Evolutionary conservation across 2,888 invertebrate genomes (phyloP).

Genomic region (Folsomia candida): DNA sequence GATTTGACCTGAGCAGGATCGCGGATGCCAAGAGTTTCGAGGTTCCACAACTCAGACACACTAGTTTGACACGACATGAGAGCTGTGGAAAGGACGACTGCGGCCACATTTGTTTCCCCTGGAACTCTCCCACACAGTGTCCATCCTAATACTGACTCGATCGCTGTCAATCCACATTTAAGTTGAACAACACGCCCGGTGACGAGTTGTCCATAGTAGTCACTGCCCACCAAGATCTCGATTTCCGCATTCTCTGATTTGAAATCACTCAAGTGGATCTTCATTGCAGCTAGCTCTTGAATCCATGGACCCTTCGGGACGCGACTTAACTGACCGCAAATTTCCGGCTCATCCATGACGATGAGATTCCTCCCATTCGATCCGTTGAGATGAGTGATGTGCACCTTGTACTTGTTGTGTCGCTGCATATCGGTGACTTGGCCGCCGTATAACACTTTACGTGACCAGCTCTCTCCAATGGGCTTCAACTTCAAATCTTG

Average conservation of each 20-base stretch:
- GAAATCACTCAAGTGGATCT: conserved; percentile 6
- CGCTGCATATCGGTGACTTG: background rate
- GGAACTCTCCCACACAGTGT: conserved; percentile 10
- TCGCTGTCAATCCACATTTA: conserved; percentile 24
- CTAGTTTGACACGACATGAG: background rate
- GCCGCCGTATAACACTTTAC: conserved; percentile 43
- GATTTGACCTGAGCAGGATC: conserved; percentile 18
- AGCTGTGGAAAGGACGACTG: background rate
- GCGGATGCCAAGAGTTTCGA: conserved; percentile 29
- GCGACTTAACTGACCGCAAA: conserved; percentile 10
- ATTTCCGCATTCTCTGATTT: conserved; percentile 10
- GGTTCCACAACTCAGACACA: conserved; percentile 24
- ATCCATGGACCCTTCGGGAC: conserved; percentile 4
- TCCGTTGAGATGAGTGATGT: too few relatives aligned
- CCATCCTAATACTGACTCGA: conserved; percentile 36
- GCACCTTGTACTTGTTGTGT: too few relatives aligned
- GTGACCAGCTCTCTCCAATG: conserved; percentile 27
- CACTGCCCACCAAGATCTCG: conserved; percentile 29
- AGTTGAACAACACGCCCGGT: conserved; percentile 26
- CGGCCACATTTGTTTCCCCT: background rate
- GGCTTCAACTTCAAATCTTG: conserved; percentile 31
- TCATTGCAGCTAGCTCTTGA: background rate
- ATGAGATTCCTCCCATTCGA: too few relatives aligned
- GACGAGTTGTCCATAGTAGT: too few relatives aligned
- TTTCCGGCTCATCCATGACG: too few relatives aligned